A percentile compares a stretch with the other conserved stretches of the same genome.
Conservation (phyloP, 2,797 vertebrate genomes). For the Thalassophryne amazonica region DNA sequence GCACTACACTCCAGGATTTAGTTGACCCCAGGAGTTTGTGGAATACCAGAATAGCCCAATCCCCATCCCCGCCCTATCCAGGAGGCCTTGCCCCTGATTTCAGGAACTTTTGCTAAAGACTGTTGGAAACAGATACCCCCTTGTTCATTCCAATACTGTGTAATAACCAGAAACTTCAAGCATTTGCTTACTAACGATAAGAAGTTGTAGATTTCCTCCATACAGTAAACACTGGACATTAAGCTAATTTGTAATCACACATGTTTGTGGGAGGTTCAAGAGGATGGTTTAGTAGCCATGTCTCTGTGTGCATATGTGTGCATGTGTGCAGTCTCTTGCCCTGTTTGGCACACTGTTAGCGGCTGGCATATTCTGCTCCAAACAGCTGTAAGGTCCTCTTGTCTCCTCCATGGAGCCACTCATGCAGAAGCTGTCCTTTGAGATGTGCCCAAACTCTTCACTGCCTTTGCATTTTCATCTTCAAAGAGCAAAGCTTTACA, state of each 20-base stretch:
- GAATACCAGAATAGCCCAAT: too few relatives aligned
- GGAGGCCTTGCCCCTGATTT: too few relatives aligned
- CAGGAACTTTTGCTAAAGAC: too few relatives aligned
- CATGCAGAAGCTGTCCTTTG: constrained; percentile 73
- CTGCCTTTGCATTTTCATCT: constrained; percentile 4
- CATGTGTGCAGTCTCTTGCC: constrained; percentile 14
- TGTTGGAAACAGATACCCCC: too few relatives aligned
- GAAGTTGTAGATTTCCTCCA: constrained; percentile 3
- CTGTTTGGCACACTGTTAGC: constrained; percentile 56
- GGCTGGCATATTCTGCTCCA: constrained; percentile 61
- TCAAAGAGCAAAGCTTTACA: constrained; percentile 30
- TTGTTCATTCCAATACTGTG: too few relatives aligned
- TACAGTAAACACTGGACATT: constrained; percentile 2
- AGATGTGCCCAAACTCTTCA: constrained; percentile 67
- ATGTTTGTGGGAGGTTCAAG: constrained; percentile 30
- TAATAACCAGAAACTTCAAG: too few relatives aligned
- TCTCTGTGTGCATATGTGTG: neutral
- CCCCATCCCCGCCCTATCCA: too few relatives aligned
- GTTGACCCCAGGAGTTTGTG: too few relatives aligned
- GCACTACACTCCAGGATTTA: too few relatives aligned
- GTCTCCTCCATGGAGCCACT: constrained; percentile 58
- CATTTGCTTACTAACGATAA: too few relatives aligned
- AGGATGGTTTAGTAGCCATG: neutral
- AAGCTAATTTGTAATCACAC: constrained; percentile 23
- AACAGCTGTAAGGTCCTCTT: constrained; percentile 74